Evolutionary conservation across 2,113 vertebrate genomes (phyloP).

Genomic region (Lampris megalopsis): DNA sequence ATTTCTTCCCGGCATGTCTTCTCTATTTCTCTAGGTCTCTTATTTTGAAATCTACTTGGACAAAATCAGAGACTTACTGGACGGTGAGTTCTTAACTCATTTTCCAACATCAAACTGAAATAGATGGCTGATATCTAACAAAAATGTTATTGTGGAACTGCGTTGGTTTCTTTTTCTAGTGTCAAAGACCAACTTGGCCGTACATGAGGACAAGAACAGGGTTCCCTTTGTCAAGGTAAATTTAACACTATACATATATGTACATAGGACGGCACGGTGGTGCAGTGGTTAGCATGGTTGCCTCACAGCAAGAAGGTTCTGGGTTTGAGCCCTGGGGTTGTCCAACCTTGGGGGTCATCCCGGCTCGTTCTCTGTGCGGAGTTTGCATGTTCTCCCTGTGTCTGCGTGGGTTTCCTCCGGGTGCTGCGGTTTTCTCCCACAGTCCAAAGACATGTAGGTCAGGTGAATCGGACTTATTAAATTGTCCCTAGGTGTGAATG

Average conservation of each 20-base stretch:
- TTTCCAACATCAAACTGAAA: background rate
- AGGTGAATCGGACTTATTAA: too few species aligned
- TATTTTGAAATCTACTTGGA: conserved; percentile 99
- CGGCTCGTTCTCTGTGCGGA: too few species aligned
- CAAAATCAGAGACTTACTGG: conserved; percentile 96
- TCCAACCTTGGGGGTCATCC: too few species aligned
- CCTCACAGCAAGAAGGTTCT: too few species aligned
- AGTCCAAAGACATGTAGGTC: too few species aligned
- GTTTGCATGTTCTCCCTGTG: too few species aligned
- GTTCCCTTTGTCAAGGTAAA: conserved; percentile 94
- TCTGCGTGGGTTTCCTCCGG: too few species aligned
- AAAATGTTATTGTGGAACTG: background rate
- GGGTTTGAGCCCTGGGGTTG: too few species aligned
- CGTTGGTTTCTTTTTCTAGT: conserved; percentile 75
- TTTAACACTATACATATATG: background rate
- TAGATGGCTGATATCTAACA: background rate
- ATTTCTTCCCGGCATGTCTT: background rate
- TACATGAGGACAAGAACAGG: conserved; percentile 94
- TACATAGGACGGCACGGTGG: too few species aligned
- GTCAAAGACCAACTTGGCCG: conserved; percentile 93
- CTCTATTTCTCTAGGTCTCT: conserved; percentile 86
- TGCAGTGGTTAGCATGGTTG: too few species aligned
- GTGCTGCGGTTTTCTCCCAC: too few species aligned
- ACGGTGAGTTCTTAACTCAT: conserved; percentile 83
- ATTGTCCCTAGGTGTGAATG: too few species aligned